Conservation (phyloP, 2,113 vertebrate genomes). For the Vicugna pacos region DNA sequence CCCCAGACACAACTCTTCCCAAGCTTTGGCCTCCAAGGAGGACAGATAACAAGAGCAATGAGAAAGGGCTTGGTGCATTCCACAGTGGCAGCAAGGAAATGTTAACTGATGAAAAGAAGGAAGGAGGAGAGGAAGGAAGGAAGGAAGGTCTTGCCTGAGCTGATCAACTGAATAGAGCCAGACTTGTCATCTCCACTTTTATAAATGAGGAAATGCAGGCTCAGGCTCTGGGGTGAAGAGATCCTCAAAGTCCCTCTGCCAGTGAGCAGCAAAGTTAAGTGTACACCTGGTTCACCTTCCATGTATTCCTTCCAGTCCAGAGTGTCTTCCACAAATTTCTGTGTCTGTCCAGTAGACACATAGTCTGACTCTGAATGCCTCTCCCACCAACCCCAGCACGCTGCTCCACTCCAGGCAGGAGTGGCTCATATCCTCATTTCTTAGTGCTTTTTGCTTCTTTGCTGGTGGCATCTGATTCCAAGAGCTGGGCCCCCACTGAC, state of each 20-base stretch:
- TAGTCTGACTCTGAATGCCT: neutral
- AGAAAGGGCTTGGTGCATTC: neutral
- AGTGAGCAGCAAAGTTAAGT: neutral
- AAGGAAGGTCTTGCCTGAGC: neutral
- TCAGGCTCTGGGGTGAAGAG: neutral
- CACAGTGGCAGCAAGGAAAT: neutral
- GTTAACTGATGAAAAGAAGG: neutral
- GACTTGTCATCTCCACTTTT: neutral
- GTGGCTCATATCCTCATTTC: neutral
- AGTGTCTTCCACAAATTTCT: too few relatives aligned
- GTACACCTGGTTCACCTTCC: neutral
- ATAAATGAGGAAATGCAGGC: neutral
- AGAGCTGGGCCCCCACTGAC: neutral
- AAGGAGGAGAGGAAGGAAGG: too few relatives aligned
- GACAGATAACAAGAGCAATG: neutral
- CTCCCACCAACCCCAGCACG: neutral
- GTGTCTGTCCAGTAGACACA: rapidly evolving
- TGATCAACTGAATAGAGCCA: neutral
- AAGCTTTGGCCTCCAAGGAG: neutral
- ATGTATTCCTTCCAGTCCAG: neutral
- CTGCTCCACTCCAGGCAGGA: neutral
- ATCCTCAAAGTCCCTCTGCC: neutral
- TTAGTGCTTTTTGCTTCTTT: neutral
- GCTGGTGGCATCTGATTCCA: neutral
- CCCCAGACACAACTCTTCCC: neutral